Base-by-base conservation (phyloP, 2,113 vertebrate genomes). In the Philantomba maxwellii region DNA sequence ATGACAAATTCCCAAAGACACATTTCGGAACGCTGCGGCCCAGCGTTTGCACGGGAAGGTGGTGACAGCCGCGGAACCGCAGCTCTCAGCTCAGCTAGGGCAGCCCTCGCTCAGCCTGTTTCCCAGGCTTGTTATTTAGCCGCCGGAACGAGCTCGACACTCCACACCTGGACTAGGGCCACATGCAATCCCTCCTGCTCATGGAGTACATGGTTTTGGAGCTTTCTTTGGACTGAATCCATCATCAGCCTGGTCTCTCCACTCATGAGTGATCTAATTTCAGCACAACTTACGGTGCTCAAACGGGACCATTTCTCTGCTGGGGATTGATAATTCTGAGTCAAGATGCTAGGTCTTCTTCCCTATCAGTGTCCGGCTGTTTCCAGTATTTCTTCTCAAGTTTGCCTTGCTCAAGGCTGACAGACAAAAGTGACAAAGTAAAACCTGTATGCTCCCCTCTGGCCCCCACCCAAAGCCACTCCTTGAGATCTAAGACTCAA, bases 161-260 rank as follows among this genome's bases (percentile, higher is more conserved):
- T 86, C 21, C 4, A 13, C 45, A 33, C 89, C 93, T 91, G 92
- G 95, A 36, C 12, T 0, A 0, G 0, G 11, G 95, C 96, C 93
- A 70, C 0, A 9, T 39, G 86, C 13, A 6, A 28, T 26, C 25
- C 91, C 92, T 94, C 77, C 43, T 85, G 85, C 30, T 62, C 51
- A 4, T 0, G 13, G 39, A 60, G 47, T 7, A 13, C 2, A 2
- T 0, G 3, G 47, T 2, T 53, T 30, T 51, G 73, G 53, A 94
- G 88, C 26, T 81, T 88, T 55, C 66, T 73, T 57, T 75, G 96
- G 88, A 21, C 6, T 14, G 81, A 43, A 14, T 73, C 96, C 81
- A 78, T 47, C 64, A 26, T 58, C 70, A n/a, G 55, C 88, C 45
- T 39, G 33, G 47, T 86, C 43, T 78, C 87, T 36, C 0, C 1